Evolutionary conservation across 2,797 vertebrate species (phyloP).

Genomic region (Rhyacichthys aspro): DNA sequence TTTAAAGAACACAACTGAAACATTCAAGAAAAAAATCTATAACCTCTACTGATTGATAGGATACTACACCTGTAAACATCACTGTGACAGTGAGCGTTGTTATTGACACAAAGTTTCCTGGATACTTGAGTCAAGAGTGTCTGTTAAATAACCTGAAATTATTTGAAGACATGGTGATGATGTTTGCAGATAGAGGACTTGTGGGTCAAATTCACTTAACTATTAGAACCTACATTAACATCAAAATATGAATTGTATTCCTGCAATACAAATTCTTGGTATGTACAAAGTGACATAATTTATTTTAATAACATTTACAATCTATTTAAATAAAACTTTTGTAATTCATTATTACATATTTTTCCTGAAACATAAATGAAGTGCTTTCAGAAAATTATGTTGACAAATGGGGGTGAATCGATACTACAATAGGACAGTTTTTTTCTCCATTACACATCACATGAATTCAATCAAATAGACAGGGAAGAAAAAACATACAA

Average conservation of each 20-base stretch:
- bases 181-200: constrained; percentile 56
- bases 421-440: constrained; percentile 57
- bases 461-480: constrained; percentile 69
- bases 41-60: constrained; percentile 66
- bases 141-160: constrained; percentile 54
- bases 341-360: constrained; percentile 76
- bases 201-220: constrained; percentile 62
- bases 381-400: constrained; percentile 80
- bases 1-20: constrained; percentile 77
- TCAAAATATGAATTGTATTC: constrained; percentile 70
- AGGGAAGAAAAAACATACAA: constrained; percentile 66
- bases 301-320: constrained; percentile 81
- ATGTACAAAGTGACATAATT: constrained; percentile 82
- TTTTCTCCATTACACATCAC: constrained; percentile 67
- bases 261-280: constrained; percentile 76
- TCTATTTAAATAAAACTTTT: constrained; percentile 80
- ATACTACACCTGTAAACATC: constrained; percentile 71
- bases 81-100: constrained; percentile 61
- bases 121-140: constrained; percentile 54
- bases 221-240: constrained; percentile 64
- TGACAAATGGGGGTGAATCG: constrained; percentile 59
- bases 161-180: constrained; percentile 44
- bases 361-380: constrained; percentile 78
- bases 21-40: constrained; percentile 73
- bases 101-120: constrained; percentile 70